phyloP scores from a whole-genome alignment of 1,140 invertebrate species.

The Ladona fulva region DNA sequence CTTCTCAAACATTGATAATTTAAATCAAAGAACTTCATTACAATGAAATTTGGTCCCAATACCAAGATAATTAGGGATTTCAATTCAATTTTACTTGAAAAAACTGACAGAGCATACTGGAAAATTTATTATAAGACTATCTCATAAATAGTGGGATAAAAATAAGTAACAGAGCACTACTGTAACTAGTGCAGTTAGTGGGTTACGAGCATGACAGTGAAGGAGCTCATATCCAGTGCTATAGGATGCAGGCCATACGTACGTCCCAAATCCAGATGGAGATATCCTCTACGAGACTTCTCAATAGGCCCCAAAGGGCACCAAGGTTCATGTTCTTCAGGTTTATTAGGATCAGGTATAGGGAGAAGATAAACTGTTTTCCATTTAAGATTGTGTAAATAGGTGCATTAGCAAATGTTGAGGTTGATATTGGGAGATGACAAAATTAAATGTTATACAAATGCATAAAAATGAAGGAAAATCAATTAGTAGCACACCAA shows the following conservation, averaged over 20 bases:
- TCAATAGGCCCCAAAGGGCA: slow-evolving; percentile 46
- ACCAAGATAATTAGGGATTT: no score
- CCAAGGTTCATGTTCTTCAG: slow-evolving; percentile 78
- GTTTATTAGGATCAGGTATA: slow-evolving; percentile 70
- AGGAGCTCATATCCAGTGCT: no score
- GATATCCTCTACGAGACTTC: background rate
- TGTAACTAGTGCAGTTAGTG: no score
- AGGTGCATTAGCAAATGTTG: slow-evolving; percentile 18
- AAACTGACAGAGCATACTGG: no score
- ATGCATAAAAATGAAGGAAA: slow-evolving; percentile 21
- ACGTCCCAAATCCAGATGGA: background rate
- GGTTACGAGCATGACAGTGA: no score
- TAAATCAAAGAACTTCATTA: no score
- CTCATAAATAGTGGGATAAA: no score
- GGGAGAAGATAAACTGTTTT: slow-evolving; percentile 55
- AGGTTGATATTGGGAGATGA: slow-evolving; percentile 15
- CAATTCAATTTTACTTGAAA: no score
- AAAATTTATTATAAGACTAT: no score
- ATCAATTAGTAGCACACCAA: slow-evolving; percentile 10
- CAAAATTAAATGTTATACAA: slow-evolving; percentile 23
- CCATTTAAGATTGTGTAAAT: slow-evolving; percentile 26
- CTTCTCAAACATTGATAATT: no score
- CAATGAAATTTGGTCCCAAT: no score
- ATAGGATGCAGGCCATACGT: background rate
- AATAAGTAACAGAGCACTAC: no score